phyloP scores from a whole-genome alignment of 1,140 invertebrate species.

The Bombyx mandarina region DNA sequence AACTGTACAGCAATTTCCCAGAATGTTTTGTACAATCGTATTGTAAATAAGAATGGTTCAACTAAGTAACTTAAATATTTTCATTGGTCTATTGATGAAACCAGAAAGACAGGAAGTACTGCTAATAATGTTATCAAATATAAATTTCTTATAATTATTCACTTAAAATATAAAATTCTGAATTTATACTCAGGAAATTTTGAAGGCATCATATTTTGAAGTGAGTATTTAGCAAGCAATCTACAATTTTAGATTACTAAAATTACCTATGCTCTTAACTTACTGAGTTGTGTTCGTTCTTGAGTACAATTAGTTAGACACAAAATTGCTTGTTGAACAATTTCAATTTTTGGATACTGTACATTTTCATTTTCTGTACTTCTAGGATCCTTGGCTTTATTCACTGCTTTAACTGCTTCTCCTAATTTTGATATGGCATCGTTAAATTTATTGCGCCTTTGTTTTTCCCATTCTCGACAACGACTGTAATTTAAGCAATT shows the following conservation, averaged over 20 bases:
- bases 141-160: too few relatives aligned
- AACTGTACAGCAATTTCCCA: too few relatives aligned
- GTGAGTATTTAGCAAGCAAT: too few relatives aligned
- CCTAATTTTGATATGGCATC: slow-evolving; percentile 54
- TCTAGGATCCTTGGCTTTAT: slow-evolving; percentile 31
- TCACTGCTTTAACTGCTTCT: slow-evolving; percentile 44
- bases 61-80: too few relatives aligned
- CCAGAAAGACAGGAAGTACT: too few relatives aligned
- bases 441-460: slow-evolving; percentile 57
- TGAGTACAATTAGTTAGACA: slow-evolving; percentile 43
- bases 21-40: too few relatives aligned
- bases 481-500: slow-evolving; percentile 20
- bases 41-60: too few relatives aligned
- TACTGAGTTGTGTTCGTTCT: slow-evolving; percentile 54
- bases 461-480: slow-evolving; percentile 56
- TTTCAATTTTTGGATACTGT: slow-evolving; percentile 59
- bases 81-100: too few relatives aligned
- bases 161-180: too few relatives aligned
- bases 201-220: too few relatives aligned
- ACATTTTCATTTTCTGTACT: slow-evolving; percentile 35
- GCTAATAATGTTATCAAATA: too few relatives aligned
- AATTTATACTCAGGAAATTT: too few relatives aligned
- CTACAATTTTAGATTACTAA: background rate
- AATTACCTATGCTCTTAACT: slow-evolving; percentile 20
- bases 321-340: slow-evolving; percentile 54